phyloP scores from a whole-genome alignment of 2,113 vertebrate species.

The Pogonocichla stellata region DNA sequence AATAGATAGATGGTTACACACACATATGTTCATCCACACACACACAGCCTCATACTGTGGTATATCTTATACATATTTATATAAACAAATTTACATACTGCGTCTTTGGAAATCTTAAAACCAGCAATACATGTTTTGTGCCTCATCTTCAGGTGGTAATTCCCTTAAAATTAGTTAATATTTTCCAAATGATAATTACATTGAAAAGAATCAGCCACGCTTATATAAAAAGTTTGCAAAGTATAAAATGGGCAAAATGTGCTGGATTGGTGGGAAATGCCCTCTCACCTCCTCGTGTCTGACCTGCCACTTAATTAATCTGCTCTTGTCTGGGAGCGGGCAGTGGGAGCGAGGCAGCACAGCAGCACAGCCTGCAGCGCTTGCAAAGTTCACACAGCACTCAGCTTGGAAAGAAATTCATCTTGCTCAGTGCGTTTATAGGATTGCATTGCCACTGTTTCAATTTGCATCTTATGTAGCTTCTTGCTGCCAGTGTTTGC shows the following conservation, averaged over 20 bases:
- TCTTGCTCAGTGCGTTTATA: rapidly evolving
- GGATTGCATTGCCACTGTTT: neutral
- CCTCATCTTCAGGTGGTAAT: neutral
- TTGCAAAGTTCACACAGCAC: neutral
- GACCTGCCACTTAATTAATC: constrained; percentile 79
- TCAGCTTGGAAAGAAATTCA: neutral
- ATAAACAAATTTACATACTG: constrained; percentile 66
- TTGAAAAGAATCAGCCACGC: neutral
- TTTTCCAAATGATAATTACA: neutral
- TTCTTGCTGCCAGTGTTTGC: neutral
- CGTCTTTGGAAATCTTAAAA: neutral
- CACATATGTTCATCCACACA: constrained; percentile 56
- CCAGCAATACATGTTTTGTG: neutral
- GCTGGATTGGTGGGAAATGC: constrained; percentile 71
- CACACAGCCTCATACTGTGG: constrained; percentile 36
- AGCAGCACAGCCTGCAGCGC: constrained; percentile 61
- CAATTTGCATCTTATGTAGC: neutral
- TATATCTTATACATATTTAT: constrained; percentile 63
- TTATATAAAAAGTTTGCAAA: constrained; percentile 55
- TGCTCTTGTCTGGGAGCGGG: constrained; percentile 69
- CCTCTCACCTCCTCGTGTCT: constrained; percentile 76
- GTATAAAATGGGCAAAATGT: constrained; percentile 58
- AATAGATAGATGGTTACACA: constrained; percentile 51
- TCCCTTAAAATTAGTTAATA: neutral
- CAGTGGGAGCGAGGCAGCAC: constrained; percentile 64